A percentile compares a stretch with the other conserved stretches of the same genome.
These are phyloP conservation scores for Melanogrammus aeglefinus DNA, from an alignment of 2,797 vertebrate species.

Conservation along the genomic window DNA sequence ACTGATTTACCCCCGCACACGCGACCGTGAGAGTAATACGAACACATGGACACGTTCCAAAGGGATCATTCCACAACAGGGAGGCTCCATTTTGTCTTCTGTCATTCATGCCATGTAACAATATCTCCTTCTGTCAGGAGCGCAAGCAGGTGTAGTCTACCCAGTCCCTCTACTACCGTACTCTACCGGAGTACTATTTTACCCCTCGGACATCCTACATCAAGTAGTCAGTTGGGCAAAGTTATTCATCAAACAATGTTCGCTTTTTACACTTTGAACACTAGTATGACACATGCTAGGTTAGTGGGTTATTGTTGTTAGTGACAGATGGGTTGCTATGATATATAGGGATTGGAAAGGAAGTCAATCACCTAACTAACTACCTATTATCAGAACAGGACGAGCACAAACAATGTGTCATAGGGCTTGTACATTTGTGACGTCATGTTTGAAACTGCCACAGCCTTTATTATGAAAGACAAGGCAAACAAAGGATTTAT, in stretches of 20 bases:
- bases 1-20: background rate
- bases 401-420: background rate
- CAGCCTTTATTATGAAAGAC: too few relatives aligned
- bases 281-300: background rate
- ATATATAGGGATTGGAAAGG: background rate
- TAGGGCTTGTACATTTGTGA: too few relatives aligned
- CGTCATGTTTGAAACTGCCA: too few relatives aligned
- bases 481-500: too few relatives aligned
- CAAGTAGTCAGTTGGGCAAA: background rate
- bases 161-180: background rate
- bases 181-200: too few relatives aligned
- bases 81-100: background rate
- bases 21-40: background rate
- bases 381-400: background rate
- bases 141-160: background rate
- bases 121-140: conserved; percentile 3
- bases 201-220: background rate
- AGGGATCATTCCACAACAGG: background rate
- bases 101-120: conserved; percentile 2
- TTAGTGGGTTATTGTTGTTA: background rate
- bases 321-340: background rate
- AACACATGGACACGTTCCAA: background rate
- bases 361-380: background rate
- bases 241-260: background rate
- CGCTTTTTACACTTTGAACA: background rate